Evolutionary conservation across 2,113 vertebrate species (phyloP), one percentile per base, ranked within the genome.

Genomic region (Chaenocephalus aceratus): DNA sequence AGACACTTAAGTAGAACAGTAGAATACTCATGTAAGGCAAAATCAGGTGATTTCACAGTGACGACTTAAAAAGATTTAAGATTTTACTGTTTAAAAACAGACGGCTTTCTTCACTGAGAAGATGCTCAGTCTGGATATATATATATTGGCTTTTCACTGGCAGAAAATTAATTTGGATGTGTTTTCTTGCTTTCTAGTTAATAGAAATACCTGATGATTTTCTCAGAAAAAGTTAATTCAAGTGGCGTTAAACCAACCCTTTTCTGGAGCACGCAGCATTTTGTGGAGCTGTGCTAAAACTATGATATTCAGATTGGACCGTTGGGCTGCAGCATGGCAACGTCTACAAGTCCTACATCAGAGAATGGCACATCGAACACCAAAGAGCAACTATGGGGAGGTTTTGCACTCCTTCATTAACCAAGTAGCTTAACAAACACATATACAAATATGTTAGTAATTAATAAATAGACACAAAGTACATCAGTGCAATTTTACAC

Each of bases 11-110:
- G 86, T 66, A 87, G 91, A 95, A 94, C 93, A 94, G 93, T 89
- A 93, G 87, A 90, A 89, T 89, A 90, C 90, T 94, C 91, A 91
- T 92, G 93, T 96, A 96, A 96, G 95, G 95, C 95, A 96, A 95
- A 95, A 94, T 94, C 90, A 94, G 95, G 95, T 95, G 94, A 94
- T 94, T 93, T 96, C 95, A 96, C 95, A 96, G 95, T 96, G 95
- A 94, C 92, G 84, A 93, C 92, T 92, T 93, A 72, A 94, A 92
- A 91, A 88, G 81, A 87, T 89, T 90, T 75, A 83, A 85, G 82
- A 88, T 83, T 93, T 89, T 66, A 82, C 72, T 80, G 75, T 89
- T 92, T 88, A 85, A 86, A 90, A 89, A 84, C 83, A 85, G 80
- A 86, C 80, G 0, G 49, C 26, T 72, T 81, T 66, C 71, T 75